Evolutionary conservation across 53 echinoderm and acorn worm species (phyloP).

Genomic region (Echinarachnius parma): DNA sequence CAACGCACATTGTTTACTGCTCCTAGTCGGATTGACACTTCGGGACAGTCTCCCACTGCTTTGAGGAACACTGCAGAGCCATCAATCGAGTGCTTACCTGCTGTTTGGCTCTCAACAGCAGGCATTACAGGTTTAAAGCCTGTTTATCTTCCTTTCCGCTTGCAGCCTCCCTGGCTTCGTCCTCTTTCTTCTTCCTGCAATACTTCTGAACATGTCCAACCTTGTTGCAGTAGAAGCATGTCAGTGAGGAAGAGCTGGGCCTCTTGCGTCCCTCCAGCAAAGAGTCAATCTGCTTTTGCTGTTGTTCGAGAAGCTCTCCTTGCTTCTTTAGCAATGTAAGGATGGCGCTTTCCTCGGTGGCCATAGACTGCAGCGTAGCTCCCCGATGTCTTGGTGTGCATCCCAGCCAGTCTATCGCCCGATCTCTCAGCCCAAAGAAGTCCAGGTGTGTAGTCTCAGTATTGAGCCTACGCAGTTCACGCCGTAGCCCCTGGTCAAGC

Average conservation of each 20-base stretch:
- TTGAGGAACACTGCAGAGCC: conserved; percentile 8
- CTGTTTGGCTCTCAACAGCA: conserved; percentile 22
- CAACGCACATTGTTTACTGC: conserved; percentile 47
- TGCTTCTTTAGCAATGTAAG: conserved; percentile 36
- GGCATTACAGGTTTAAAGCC: no score
- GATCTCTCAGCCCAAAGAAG: conserved; percentile 31
- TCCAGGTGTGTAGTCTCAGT: conserved; percentile 5
- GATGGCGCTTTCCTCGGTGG: no score
- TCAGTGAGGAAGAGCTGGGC: not conserved
- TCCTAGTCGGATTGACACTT: not conserved
- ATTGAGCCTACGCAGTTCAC: conserved; percentile 37
- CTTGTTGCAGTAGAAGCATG: conserved; percentile 38
- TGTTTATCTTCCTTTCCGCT: no score
- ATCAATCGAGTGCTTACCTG: conserved; percentile 1
- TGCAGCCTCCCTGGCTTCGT: no score
- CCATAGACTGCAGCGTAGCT: no score
- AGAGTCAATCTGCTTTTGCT: conserved; percentile 50
- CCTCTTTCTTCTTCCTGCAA: conserved; percentile 40
- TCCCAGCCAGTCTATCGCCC: no score
- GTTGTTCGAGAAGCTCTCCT: conserved; percentile 30
- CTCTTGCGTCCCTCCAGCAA: not conserved
- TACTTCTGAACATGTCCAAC: conserved; percentile 54
- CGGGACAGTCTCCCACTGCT: conserved; percentile 38
- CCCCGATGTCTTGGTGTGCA: no score
- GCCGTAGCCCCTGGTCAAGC: conserved; percentile 7